A percentile compares a stretch with the other conserved stretches of the same genome.
phyloP scores from a whole-genome alignment of 2,113 vertebrate genomes.

The Plecturocebus donacophilus region DNA sequence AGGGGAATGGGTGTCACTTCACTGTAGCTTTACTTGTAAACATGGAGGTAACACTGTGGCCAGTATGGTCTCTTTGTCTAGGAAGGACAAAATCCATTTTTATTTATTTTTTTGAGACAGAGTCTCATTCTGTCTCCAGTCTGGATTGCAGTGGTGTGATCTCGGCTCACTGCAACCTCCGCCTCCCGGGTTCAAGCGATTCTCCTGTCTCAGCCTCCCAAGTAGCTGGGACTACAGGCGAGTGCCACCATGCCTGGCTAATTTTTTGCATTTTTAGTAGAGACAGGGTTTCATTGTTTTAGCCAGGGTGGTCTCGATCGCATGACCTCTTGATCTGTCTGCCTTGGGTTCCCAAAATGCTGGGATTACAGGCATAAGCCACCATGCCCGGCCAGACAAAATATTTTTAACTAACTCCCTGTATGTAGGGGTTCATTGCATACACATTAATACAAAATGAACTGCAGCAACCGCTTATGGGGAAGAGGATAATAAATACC shows the following conservation, averaged over 20 bases:
- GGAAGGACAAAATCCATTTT: background rate
- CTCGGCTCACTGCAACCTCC: background rate
- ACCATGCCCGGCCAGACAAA: background rate
- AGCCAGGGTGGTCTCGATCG: background rate
- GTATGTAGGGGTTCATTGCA: background rate
- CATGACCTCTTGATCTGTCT: background rate
- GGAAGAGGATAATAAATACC: background rate
- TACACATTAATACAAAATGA: background rate
- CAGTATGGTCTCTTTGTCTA: background rate
- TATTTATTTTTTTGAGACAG: background rate
- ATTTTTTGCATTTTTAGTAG: background rate
- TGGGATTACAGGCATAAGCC: background rate
- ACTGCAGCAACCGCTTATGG: slow-evolving; percentile 27
- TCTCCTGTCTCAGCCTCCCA: background rate
- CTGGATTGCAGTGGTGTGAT: background rate
- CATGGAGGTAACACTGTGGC: background rate
- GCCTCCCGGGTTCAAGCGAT: background rate
- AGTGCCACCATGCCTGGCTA: background rate
- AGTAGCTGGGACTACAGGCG: background rate
- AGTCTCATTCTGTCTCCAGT: background rate
- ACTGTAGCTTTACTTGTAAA: background rate
- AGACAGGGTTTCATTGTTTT: background rate
- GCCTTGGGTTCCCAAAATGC: background rate
- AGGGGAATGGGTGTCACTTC: background rate
- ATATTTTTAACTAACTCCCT: background rate